These are phyloP conservation scores for Solea senegalensis DNA, from an alignment of 2,113 vertebrate genomes.

Conservation along the genomic window DNA sequence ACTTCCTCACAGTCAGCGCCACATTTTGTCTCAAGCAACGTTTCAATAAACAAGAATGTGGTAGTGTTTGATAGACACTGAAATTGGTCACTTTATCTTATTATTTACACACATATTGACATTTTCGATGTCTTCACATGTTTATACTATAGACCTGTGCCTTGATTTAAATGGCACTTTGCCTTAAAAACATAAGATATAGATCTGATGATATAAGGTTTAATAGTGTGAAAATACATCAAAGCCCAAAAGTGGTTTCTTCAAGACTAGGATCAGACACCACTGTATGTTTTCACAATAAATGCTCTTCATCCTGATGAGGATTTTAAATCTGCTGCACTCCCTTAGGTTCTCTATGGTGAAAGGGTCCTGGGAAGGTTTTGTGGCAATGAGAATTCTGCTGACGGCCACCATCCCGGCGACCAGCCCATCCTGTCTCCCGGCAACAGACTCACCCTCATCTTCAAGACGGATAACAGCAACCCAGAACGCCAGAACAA, in stretches of 20 bases:
- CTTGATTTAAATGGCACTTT: neutral
- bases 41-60: slow-evolving; percentile 3
- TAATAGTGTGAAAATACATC: too few species aligned
- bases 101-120: too few species aligned
- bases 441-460: slow-evolving; percentile 85
- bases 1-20: slow-evolving; percentile 87
- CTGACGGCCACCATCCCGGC: slow-evolving; percentile 81
- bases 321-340: neutral
- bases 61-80: neutral
- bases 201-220: too few species aligned
- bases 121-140: too few species aligned
- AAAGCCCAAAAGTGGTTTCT: neutral
- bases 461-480: slow-evolving; percentile 86
- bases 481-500: slow-evolving; percentile 82
- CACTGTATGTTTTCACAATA: slow-evolving; percentile 5
- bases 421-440: slow-evolving; percentile 81
- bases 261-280: too few species aligned
- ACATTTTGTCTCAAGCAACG: slow-evolving; percentile 9
- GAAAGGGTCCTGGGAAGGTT: slow-evolving; percentile 85
- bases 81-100: too few species aligned
- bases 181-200: neutral
- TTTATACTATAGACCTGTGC: too few species aligned
- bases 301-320: too few species aligned
- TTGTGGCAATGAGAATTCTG: slow-evolving; percentile 85
- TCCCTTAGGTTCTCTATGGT: slow-evolving; percentile 83